Evolutionary conservation across 2,888 invertebrate genomes (phyloP).

Genomic region (Kryphioiulus occultus): DNA sequence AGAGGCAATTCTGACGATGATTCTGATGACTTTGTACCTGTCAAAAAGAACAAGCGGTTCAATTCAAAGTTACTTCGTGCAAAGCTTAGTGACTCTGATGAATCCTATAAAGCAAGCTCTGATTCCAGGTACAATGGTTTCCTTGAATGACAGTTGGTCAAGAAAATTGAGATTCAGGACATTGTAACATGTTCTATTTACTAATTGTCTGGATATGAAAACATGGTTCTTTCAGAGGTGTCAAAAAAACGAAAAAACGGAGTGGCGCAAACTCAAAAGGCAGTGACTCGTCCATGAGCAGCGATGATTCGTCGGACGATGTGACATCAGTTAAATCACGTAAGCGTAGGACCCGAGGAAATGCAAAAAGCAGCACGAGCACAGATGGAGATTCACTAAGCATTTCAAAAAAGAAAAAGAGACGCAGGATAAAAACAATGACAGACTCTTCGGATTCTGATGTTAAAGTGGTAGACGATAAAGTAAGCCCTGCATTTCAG

Average conservation of each 20-base stretch:
- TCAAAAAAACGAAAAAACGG: slow-evolving; percentile 55
- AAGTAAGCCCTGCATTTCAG: background rate
- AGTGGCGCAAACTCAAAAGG: slow-evolving; percentile 31
- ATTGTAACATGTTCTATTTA: too few relatives aligned
- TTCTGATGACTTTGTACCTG: slow-evolving; percentile 54
- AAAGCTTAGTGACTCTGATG: slow-evolving; percentile 31
- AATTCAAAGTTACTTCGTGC: background rate
- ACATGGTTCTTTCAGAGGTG: slow-evolving; percentile 54
- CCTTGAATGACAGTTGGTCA: background rate
- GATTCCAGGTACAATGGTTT: slow-evolving; percentile 10
- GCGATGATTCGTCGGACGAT: background rate
- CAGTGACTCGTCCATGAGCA: background rate
- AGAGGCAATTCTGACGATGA: background rate
- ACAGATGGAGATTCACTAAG: background rate
- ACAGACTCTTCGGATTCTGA: slow-evolving; percentile 50
- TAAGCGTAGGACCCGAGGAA: background rate
- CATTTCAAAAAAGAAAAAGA: slow-evolving; percentile 33
- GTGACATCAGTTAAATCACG: background rate
- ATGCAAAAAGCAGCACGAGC: slow-evolving; percentile 6
- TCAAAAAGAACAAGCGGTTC: slow-evolving; percentile 49
- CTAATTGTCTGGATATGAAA: slow-evolving; percentile 29
- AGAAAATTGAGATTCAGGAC: too few relatives aligned
- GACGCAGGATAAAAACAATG: slow-evolving; percentile 7
- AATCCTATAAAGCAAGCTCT: slow-evolving; percentile 26
- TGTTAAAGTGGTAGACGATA: slow-evolving; percentile 47